phyloP scores from a whole-genome alignment of 2,113 vertebrate species.

The Odocoileus hemionus region DNA sequence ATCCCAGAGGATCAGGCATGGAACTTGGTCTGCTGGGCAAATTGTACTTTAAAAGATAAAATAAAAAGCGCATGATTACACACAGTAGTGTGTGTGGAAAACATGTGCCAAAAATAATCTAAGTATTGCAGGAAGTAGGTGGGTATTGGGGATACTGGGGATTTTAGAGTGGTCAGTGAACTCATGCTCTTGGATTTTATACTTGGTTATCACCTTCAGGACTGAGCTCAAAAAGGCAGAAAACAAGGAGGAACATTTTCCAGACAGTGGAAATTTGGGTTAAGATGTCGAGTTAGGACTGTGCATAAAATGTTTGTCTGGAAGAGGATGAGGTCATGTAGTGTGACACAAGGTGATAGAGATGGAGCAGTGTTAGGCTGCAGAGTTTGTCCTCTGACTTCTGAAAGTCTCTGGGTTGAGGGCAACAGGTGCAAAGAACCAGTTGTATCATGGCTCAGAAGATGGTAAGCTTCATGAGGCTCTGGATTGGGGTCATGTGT shows the following conservation, averaged over 20 bases:
- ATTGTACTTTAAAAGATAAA: background rate
- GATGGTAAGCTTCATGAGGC: background rate
- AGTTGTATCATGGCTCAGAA: background rate
- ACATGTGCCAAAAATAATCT: background rate
- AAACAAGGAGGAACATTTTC: background rate
- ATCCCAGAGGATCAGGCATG: background rate
- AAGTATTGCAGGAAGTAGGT: background rate
- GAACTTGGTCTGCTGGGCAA: background rate
- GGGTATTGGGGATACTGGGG: background rate
- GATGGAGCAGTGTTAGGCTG: too few species aligned
- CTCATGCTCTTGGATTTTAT: background rate
- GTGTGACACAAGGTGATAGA: accelerated
- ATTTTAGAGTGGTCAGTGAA: background rate
- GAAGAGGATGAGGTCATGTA: background rate
- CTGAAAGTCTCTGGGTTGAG: background rate
- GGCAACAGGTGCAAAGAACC: background rate
- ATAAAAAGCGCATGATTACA: background rate
- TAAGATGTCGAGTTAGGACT: background rate
- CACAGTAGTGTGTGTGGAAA: background rate
- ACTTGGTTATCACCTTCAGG: background rate
- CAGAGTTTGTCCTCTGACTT: background rate
- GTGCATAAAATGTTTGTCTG: background rate
- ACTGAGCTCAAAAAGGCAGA: background rate
- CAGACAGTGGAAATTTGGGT: background rate
- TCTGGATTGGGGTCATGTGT: background rate